Evolutionary conservation across 2,113 vertebrate species (phyloP).

Genomic region (Pardalotus punctatus): DNA sequence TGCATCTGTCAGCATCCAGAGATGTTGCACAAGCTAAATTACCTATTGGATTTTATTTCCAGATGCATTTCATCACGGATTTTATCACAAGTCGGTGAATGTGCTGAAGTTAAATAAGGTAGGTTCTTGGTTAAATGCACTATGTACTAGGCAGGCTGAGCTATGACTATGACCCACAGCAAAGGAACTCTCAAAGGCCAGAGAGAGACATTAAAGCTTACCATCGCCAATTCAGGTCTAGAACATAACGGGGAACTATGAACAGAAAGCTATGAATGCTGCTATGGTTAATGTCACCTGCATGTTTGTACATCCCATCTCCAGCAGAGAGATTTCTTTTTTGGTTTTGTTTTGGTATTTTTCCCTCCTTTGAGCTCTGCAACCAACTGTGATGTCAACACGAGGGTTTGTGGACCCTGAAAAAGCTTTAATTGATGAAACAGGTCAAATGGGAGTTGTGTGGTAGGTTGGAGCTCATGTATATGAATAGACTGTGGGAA

Average conservation of each 20-base stretch:
- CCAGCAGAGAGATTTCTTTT: not conserved
- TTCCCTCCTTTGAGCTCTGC: not conserved
- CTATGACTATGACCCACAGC: not conserved
- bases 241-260: not conserved
- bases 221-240: rapidly evolving
- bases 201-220: not conserved
- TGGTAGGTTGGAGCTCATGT: not conserved
- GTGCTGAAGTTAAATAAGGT: not conserved
- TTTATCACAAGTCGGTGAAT: not conserved
- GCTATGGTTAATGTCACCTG: not conserved
- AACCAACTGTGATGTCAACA: not conserved
- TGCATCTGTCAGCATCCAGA: not conserved
- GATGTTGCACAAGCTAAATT: not conserved
- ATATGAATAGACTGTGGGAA: not conserved
- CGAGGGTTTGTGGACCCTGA: not conserved
- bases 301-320: not conserved
- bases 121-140: not conserved
- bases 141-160: not conserved
- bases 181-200: not conserved
- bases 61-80: not conserved
- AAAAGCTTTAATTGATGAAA: not conserved
- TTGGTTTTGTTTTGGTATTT: not conserved
- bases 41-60: constrained; percentile 3
- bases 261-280: not conserved
- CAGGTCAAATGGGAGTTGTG: not conserved